Evolutionary conservation across 1,140 invertebrate genomes (phyloP).

Genomic region (Dryas iulia): DNA sequence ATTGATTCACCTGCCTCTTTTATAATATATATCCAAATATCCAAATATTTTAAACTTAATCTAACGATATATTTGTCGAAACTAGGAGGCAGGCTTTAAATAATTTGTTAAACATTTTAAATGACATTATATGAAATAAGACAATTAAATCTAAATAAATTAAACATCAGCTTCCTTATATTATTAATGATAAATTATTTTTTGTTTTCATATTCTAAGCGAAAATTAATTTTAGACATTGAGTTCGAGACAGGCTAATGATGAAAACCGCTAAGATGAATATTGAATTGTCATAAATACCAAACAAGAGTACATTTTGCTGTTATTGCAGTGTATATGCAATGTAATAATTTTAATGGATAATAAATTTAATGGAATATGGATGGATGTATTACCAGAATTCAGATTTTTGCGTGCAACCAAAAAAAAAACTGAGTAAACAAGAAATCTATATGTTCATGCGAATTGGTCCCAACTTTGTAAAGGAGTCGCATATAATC

Average conservation of each 20-base stretch:
- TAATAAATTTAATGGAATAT: too few species aligned
- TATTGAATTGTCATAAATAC: conserved; percentile 31
- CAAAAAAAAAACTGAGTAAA: conserved; percentile 13
- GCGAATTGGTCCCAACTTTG: conserved; percentile 40
- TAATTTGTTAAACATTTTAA: not conserved
- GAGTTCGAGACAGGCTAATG: not conserved
- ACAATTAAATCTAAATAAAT: not conserved
- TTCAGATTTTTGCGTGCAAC: not conserved
- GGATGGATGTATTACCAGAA: too few species aligned
- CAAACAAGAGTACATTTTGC: conserved; percentile 24
- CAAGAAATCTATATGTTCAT: conserved; percentile 4
- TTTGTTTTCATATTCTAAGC: not conserved
- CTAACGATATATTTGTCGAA: not conserved
- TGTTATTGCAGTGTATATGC: not conserved
- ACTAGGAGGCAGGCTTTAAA: not conserved
- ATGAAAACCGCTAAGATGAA: conserved; percentile 25
- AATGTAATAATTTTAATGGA: too few species aligned
- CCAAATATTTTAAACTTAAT: conserved; percentile 3
- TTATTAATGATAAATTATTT: not conserved
- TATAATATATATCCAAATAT: not conserved
- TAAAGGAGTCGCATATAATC: conserved; percentile 11
- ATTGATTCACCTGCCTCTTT: not conserved
- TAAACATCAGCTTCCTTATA: not conserved
- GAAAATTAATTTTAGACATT: not conserved
- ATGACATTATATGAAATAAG: not conserved